These are phyloP conservation scores for Helarctos malayanus DNA, from an alignment of 2,797 vertebrate species.

Conservation along the genomic window DNA sequence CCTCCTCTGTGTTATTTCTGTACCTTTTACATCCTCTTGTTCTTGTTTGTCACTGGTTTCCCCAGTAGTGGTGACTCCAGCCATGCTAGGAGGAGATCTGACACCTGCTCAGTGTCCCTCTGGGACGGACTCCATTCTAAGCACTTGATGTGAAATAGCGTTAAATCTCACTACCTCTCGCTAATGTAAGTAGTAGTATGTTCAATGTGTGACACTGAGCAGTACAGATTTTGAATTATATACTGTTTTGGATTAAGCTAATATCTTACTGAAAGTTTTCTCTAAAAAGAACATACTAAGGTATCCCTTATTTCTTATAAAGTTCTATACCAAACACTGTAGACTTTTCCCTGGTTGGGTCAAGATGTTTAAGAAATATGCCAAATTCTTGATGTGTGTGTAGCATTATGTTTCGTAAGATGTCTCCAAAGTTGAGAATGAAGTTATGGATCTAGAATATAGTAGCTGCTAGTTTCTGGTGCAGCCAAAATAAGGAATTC, in stretches of 20 bases:
- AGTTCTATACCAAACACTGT: not conserved
- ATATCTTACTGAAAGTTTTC: constrained; percentile 11
- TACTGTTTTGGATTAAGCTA: constrained; percentile 51
- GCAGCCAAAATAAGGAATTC: not conserved
- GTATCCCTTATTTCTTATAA: constrained; percentile 18
- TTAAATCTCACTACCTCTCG: not conserved
- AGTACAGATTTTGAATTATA: constrained; percentile 27
- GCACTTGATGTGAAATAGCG: not conserved
- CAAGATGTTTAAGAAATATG: constrained; percentile 26
- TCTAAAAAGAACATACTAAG: not conserved
- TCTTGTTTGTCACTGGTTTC: not conserved
- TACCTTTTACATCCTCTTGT: not conserved
- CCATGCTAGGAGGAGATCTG: no score
- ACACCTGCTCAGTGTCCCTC: not conserved
- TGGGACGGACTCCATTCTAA: not conserved
- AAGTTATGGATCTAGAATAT: not conserved
- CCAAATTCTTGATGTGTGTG: not conserved
- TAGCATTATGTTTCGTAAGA: not conserved
- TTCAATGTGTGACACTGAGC: not conserved
- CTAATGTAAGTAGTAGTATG: not conserved
- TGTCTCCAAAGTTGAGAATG: not conserved
- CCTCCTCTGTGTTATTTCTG: not conserved
- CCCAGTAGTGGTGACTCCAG: rapidly evolving
- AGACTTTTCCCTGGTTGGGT: not conserved
- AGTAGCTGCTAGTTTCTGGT: not conserved